Evolutionary conservation across 2,113 vertebrate genomes (phyloP).

Genomic region (Paralichthys olivaceus): DNA sequence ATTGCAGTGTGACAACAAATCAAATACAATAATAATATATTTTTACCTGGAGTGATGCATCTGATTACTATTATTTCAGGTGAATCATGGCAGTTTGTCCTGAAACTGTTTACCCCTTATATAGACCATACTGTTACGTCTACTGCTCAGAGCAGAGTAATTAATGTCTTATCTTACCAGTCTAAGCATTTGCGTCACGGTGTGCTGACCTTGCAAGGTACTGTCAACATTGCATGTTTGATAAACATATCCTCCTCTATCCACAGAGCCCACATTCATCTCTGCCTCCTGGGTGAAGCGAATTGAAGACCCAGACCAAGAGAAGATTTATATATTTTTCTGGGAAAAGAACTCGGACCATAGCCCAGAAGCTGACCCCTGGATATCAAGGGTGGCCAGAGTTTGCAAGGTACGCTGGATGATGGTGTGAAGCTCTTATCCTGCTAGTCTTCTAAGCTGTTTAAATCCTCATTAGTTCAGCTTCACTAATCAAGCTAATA

Average conservation of each 20-base stretch:
- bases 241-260: neutral
- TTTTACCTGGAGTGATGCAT: neutral
- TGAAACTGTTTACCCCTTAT: neutral
- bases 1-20: neutral
- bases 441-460: neutral
- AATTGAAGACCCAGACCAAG: conserved; percentile 82
- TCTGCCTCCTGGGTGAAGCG: conserved; percentile 83
- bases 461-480: neutral
- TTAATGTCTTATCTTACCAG: neutral
- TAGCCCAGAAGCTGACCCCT: conserved; percentile 87
- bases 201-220: neutral
- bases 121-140: too few relatives aligned
- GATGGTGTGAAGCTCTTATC: neutral
- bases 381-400: conserved; percentile 90
- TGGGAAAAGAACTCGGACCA: conserved; percentile 90
- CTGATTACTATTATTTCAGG: neutral
- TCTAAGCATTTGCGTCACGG: neutral
- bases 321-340: conserved; percentile 94
- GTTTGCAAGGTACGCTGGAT: conserved; percentile 89
- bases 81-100: too few relatives aligned
- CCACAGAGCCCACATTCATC: conserved; percentile 90
- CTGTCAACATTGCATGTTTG: neutral
- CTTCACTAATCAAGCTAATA: conserved; percentile 1
- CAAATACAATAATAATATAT: neutral
- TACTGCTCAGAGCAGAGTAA: too few relatives aligned